Evolutionary conservation across 1,140 invertebrate genomes (phyloP), one percentile per base, ranked within the genome.

Genomic region (Procambarus clarkii): DNA sequence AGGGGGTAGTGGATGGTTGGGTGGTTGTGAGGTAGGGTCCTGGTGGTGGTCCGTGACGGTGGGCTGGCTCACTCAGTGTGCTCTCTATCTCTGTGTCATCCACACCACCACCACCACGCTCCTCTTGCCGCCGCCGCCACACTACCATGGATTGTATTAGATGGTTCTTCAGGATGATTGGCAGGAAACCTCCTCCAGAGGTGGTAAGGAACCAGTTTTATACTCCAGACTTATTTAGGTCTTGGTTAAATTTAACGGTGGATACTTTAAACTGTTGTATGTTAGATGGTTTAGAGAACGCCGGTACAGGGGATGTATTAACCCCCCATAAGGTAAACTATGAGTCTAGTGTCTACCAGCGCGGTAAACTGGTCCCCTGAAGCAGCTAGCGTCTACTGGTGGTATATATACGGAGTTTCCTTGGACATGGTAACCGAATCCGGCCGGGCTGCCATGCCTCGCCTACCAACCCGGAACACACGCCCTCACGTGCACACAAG

Each of bases 11-110:
- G 3, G 50, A 44, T n/a, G 34, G 48, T 9, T 50, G 54, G 45
- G 77, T 3, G 77, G 77, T 48, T 44, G 45, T 48, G 77, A 11
- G 3, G 77, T 34, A 34, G 0, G 77, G 50, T n/a, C n/a, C 1
- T 58, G n/a, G 50, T 50, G 80, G 80, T 54, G 80, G 77, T 44
- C 34, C 44, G 77, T 54, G 45, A 79, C 48, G 18, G 84, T 86
- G 71, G 79, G 21, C 79, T n/a, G 79, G 48, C 74, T 86, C 85
- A 86, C 74, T 86, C 85, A 86, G 85, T 86, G 85, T 86, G 85
- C 85, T 74, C 74, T 86, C 46, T 74, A 50, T 50, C 74, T 58
- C 54, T 77, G 85, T 86, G 85, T 58, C 85, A 76, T 86, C 85
- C 85, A 77, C 85, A 86, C 85, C 60, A 77, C 9, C 74, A 60